phyloP scores from a whole-genome alignment of 2,888 invertebrate species.

The Pelosia muscerda region DNA sequence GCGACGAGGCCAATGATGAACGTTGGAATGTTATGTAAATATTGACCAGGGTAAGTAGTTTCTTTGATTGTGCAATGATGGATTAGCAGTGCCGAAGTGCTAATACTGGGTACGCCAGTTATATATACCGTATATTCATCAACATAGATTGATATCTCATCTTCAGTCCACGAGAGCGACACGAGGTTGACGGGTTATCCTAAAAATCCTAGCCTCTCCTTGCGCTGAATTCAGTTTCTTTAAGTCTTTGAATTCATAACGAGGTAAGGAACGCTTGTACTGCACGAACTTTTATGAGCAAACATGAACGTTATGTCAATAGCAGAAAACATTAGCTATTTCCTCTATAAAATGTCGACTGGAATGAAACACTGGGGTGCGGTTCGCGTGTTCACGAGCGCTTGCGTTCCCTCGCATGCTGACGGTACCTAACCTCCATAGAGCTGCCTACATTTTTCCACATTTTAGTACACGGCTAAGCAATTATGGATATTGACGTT shows the following conservation, averaged over 20 bases:
- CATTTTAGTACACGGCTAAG: conserved; percentile 63
- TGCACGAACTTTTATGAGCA: conserved; percentile 48
- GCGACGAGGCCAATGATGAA: too few relatives aligned
- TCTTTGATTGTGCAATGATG: background rate
- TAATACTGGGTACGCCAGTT: background rate
- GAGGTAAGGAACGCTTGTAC: conserved; percentile 40
- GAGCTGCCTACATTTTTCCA: conserved; percentile 61
- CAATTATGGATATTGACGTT: conserved; percentile 68
- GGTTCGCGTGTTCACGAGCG: conserved; percentile 69
- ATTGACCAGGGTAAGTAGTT: background rate
- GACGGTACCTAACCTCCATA: conserved; percentile 54
- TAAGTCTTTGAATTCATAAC: conserved; percentile 48
- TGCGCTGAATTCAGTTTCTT: background rate
- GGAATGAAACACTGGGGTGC: conserved; percentile 56
- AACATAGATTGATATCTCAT: background rate
- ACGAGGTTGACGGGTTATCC: background rate
- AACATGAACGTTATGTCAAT: conserved; percentile 61
- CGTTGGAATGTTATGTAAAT: too few relatives aligned
- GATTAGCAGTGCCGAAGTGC: background rate
- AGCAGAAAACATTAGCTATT: conserved; percentile 62
- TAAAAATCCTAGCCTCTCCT: background rate
- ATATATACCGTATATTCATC: background rate
- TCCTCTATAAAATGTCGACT: conserved; percentile 56
- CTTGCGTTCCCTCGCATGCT: conserved; percentile 63
- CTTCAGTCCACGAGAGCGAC: background rate